Base-by-base conservation (phyloP, 2,888 invertebrate genomes). In the Eupelmus urozonus region DNA sequence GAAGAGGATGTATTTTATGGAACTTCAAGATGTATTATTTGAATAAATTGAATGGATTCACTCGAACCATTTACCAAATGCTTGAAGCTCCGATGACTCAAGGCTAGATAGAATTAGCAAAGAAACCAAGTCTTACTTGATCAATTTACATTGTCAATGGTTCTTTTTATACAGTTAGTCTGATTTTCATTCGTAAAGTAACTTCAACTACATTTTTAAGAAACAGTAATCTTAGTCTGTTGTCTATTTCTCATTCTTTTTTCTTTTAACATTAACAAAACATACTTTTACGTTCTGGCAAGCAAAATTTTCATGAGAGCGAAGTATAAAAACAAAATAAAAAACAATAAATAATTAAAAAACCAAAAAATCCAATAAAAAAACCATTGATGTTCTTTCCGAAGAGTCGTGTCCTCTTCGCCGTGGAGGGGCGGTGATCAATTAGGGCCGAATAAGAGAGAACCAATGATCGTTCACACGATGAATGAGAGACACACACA, bases 401-500 rank as follows among this genome's bases (percentile, higher is more conserved):
- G 90, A 90, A 90, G 90, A 90, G 90, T 86, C 88, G 84, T 87
- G 87, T 88, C 90, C 90, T 90, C 90, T 90, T 90, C 89, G 85
- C 89, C 88, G 87, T 87, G 90, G 90, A 90, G 87, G 89, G 87
- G 87, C 85, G 87, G 79, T 79, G 80, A 79, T 76, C 80, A 75
- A 63, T 78, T 78, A 81, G 80, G 79, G 89, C 88, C 87, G 71
- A 86, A 86, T 88, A 87, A 82, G 78, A 82, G 79, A 82, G 72
- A 79, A 75, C 45, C 62, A 72, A 78, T 77, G 76, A n/a, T 72
- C 66, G 62, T 76, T 72, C 78, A 77, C 80, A 81, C 79, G 86
- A 85, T 85, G 85, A 86, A 83, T 84, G 82, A 85, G 84, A 84
- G 57, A 75, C 57, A 78, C 55, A 57, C 71, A 79, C 71, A 69